Conservation (phyloP, 2,888 invertebrate genomes). For the Tipula helvola region DNA sequence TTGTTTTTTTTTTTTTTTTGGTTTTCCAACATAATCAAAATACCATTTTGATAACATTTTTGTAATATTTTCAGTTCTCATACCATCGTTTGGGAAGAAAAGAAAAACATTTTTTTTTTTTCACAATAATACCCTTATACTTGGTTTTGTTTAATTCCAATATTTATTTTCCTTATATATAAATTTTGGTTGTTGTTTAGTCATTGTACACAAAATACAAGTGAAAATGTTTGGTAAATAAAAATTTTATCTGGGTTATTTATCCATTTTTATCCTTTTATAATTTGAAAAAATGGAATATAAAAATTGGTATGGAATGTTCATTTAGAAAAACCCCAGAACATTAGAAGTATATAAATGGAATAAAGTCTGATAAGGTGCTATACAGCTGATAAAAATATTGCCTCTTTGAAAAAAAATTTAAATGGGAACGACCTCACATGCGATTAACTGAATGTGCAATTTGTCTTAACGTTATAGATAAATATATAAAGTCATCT, state of each 20-base stretch:
- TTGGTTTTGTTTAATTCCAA: neutral
- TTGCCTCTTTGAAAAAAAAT: neutral
- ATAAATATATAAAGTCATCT: no score
- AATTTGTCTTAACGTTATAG: neutral
- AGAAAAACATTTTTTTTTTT: neutral
- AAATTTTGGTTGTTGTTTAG: neutral
- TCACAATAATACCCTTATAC: neutral
- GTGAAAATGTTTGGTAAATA: neutral
- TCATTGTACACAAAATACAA: neutral
- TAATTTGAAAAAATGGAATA: neutral
- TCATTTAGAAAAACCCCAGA: neutral
- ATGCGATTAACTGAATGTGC: neutral
- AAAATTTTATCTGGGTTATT: neutral
- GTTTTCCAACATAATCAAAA: neutral
- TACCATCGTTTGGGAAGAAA: neutral
- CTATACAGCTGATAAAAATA: neutral
- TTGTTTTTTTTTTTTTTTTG: neutral
- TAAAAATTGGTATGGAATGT: neutral
- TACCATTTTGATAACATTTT: neutral
- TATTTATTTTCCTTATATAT: neutral
- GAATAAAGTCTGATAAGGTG: neutral
- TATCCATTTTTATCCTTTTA: constrained; percentile 4
- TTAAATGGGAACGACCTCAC: neutral
- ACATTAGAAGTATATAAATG: neutral
- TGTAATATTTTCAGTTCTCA: neutral